A percentile compares a stretch with the other conserved stretches of the same genome.
These are phyloP conservation scores for Bugula neritina DNA, from an alignment of 2,888 invertebrate genomes.

Conservation along the genomic window DNA sequence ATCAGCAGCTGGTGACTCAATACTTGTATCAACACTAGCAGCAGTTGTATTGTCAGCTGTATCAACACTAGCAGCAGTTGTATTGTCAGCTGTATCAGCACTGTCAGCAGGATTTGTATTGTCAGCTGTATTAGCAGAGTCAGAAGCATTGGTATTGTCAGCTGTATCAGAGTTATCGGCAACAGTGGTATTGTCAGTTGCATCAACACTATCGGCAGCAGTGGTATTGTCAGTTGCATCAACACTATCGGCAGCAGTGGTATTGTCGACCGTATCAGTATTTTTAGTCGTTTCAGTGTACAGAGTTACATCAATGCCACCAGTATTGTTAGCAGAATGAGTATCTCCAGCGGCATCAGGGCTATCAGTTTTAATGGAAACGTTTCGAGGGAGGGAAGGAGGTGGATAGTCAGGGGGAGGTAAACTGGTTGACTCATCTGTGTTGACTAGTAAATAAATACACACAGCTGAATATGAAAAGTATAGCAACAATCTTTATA, in stretches of 20 bases:
- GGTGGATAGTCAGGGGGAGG: background rate
- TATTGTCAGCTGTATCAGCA: background rate
- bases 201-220: background rate
- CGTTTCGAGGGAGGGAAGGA: background rate
- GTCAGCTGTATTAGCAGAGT: background rate
- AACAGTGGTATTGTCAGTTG: background rate
- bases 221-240: background rate
- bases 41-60: background rate
- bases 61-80: background rate
- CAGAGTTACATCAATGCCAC: too few relatives aligned
- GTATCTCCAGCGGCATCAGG: background rate
- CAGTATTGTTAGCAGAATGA: too few relatives aligned
- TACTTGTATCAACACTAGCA: background rate
- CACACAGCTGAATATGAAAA: too few relatives aligned
- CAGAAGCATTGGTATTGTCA: background rate
- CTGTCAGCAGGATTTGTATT: background rate
- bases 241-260: too few relatives aligned
- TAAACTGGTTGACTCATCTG: too few relatives aligned
- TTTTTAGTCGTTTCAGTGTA: too few relatives aligned
- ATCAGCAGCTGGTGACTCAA: background rate
- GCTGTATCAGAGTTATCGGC: background rate
- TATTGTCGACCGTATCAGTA: too few relatives aligned
- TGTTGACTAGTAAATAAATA: too few relatives aligned
- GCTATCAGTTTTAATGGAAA: background rate
- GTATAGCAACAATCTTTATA: too few relatives aligned